Conservation (phyloP, 2,888 invertebrate species). For the Sphinx pinastri region DNA sequence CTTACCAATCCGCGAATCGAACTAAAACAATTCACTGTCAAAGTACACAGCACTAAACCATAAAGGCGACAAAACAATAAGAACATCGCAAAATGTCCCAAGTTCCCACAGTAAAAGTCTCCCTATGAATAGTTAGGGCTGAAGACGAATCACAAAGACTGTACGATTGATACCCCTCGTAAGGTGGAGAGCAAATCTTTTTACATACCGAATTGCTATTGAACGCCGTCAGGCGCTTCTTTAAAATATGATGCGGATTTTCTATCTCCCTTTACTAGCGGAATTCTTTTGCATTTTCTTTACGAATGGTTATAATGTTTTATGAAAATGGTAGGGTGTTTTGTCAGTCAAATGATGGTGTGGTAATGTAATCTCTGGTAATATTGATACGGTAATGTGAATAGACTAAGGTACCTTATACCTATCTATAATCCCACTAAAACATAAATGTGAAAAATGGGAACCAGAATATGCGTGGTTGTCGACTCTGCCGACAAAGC, state of each 20-base stretch:
- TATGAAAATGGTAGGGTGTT: not conserved
- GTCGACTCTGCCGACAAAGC: too few species aligned
- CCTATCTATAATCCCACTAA: too few species aligned
- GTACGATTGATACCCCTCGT: constrained; percentile 25
- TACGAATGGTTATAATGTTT: not conserved
- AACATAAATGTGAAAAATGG: too few species aligned
- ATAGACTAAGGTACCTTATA: too few species aligned
- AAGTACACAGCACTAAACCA: not conserved
- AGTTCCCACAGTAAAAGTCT: not conserved
- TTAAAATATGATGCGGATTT: constrained; percentile 21
- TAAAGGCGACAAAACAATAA: not conserved
- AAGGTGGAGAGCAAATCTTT: constrained; percentile 23
- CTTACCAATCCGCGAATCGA: too few species aligned
- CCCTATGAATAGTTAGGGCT: constrained; percentile 21
- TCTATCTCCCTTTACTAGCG: not conserved
- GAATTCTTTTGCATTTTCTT: not conserved
- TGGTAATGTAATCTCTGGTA: too few species aligned
- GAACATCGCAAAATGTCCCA: not conserved
- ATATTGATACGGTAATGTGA: too few species aligned
- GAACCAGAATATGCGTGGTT: too few species aligned
- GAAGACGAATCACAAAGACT: constrained; percentile 29
- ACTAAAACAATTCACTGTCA: not conserved
- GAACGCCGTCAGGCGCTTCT: constrained; percentile 21
- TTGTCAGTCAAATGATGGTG: not conserved
- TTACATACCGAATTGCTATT: constrained; percentile 27